Evolutionary conservation across 2,797 vertebrate genomes (phyloP).

Genomic region (Macropodus opercularis): DNA sequence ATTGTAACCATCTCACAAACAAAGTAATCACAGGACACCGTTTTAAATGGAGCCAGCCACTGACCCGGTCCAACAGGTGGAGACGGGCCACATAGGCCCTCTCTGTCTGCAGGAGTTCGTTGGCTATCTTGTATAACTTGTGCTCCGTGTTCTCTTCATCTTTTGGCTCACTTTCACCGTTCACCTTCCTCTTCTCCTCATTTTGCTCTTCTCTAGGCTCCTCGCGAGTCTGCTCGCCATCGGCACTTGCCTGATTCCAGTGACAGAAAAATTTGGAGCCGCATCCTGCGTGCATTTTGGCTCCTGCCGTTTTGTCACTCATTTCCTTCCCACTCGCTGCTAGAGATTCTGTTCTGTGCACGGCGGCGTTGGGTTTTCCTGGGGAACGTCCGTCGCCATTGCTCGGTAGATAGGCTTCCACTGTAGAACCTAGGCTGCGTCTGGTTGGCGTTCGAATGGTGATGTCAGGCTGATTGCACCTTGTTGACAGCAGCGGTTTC

Average conservation of each 20-base stretch:
- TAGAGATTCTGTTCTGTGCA: background rate
- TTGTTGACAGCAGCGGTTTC: constrained; percentile 32
- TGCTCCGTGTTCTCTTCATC: constrained; percentile 66
- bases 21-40: too few species aligned
- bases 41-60: constrained; percentile 26
- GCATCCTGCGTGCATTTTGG: background rate
- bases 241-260: constrained; percentile 25
- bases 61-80: constrained; percentile 88
- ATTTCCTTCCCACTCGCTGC: constrained; percentile 7
- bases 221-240: background rate
- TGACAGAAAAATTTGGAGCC: constrained; percentile 40
- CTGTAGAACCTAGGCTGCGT: background rate
- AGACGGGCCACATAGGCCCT: constrained; percentile 87
- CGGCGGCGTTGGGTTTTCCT: background rate
- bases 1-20: too few species aligned
- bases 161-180: constrained; percentile 17
- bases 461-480: constrained; percentile 5
- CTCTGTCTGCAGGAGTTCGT: constrained; percentile 90
- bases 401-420: background rate
- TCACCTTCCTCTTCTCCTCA: constrained; percentile 21
- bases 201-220: constrained; percentile 25
- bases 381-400: background rate
- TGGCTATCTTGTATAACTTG: constrained; percentile 82
- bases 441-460: constrained; percentile 1
- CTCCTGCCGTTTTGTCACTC: background rate